phyloP scores from a whole-genome alignment of 2,113 vertebrate genomes.

The Parus major region DNA sequence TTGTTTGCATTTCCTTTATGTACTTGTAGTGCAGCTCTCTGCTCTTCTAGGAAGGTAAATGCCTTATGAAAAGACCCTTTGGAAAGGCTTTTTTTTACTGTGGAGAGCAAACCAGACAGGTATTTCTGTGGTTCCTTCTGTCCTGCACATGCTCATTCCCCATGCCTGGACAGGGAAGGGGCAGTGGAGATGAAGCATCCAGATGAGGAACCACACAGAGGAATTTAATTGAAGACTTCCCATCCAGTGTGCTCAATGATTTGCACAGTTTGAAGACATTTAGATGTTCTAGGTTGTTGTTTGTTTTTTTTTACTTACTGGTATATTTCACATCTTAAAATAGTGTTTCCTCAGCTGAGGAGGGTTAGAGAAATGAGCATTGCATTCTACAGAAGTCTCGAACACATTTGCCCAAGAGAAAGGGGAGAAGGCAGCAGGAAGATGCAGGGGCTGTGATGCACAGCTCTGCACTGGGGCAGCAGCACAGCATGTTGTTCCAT shows the following conservation, averaged over 20 bases:
- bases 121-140: not conserved
- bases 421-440: not conserved
- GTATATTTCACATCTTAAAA: not conserved
- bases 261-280: not conserved
- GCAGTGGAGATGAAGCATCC: not conserved
- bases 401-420: not conserved
- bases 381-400: not conserved
- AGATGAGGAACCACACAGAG: not conserved
- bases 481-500: not conserved
- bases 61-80: not conserved
- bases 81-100: not conserved
- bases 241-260: not conserved
- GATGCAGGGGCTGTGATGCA: not conserved
- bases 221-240: not conserved
- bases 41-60: not conserved
- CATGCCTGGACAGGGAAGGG: not conserved
- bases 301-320: not conserved
- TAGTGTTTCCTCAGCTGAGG: not conserved
- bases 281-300: not conserved
- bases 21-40: not conserved
- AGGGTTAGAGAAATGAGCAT: not conserved
- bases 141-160: not conserved
- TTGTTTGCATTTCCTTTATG: rapidly evolving
- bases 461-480: not conserved
- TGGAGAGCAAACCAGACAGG: not conserved